These are phyloP conservation scores for Archilochus colubris DNA, from an alignment of 2,113 vertebrate species.

Conservation along the genomic window DNA sequence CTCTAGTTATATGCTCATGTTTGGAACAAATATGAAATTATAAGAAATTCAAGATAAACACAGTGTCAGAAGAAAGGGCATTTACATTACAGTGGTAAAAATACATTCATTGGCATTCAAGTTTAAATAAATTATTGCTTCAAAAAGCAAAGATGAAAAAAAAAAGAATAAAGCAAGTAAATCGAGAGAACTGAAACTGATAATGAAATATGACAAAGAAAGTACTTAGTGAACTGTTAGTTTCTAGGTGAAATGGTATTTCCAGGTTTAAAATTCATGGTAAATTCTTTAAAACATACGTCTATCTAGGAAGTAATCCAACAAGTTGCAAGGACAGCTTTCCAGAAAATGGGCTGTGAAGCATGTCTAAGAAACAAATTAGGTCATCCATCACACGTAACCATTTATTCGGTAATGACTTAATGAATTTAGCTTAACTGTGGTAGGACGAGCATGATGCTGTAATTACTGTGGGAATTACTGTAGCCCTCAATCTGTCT, in stretches of 20 bases:
- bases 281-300: not conserved
- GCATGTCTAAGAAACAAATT: conserved; percentile 3
- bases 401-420: conserved; percentile 10
- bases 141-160: not conserved
- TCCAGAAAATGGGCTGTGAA: conserved; percentile 36
- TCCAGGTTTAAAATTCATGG: conserved; percentile 11
- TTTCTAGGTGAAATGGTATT: conserved; percentile 11
- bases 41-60: conserved; percentile 18
- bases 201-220: not conserved
- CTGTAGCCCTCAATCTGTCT: not conserved
- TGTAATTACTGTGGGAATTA: conserved; percentile 33
- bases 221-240: not conserved
- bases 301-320: not conserved
- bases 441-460: not conserved
- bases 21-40: conserved; percentile 22
- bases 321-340: conserved; percentile 27
- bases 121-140: conserved; percentile 20
- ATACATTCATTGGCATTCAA: not conserved
- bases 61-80: conserved; percentile 27
- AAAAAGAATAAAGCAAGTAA: not conserved
- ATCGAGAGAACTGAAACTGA: not conserved
- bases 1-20: not conserved
- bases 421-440: conserved; percentile 40
- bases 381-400: not conserved
- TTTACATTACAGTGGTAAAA: conserved; percentile 4